Base-by-base conservation (phyloP, 2,888 invertebrate species). In the Ectemnius continuus region DNA sequence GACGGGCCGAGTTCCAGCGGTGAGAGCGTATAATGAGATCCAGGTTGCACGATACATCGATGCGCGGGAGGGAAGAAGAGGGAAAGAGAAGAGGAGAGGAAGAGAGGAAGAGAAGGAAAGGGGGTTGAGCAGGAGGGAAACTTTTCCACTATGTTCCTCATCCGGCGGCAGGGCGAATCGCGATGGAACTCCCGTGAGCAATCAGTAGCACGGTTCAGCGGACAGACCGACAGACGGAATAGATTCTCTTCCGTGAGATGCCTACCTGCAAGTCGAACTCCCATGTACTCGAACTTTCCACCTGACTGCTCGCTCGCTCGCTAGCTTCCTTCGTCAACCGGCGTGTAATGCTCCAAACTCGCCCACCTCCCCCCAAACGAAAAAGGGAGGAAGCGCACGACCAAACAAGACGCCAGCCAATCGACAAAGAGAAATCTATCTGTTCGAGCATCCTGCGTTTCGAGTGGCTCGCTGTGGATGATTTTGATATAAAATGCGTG, bases 121-220 rank as follows among this genome's bases (percentile, higher is more conserved):
- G 8, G 36, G 36, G 36, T 11, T 6, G 36, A n/a, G 48, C 57
- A 64, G 63, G 62, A 26, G 47, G 45, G 66, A 67, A 76, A 76
- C 76, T 76, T 76, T 76, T 76, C 76, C 76, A 45, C 62, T 57
- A 62, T 68, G 71, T 75, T 71, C 36, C 57, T 71, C 76, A 60
- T 68, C 71, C 66, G 36, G 36, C 36, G 36, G 36, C 36, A 36
- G 36, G 68, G 58, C 63, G 71, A 57, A 76, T 76, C 71, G 76
- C 62, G 59, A 65, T 65, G 76, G 65, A 28, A 68, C 45, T 72
- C 76, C 76, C 76, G 47, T 66, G 76, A 76, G 76, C 76, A 76
- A 76, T 76, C 76, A 76, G 63, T 60, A 63, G 61, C 61, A 76
- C 76, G 76, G 76, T 76, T 76, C 76, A 66, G 64, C 72, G 47